Evolutionary conservation across 2,113 vertebrate species (phyloP).

Genomic region (Equus quagga): DNA sequence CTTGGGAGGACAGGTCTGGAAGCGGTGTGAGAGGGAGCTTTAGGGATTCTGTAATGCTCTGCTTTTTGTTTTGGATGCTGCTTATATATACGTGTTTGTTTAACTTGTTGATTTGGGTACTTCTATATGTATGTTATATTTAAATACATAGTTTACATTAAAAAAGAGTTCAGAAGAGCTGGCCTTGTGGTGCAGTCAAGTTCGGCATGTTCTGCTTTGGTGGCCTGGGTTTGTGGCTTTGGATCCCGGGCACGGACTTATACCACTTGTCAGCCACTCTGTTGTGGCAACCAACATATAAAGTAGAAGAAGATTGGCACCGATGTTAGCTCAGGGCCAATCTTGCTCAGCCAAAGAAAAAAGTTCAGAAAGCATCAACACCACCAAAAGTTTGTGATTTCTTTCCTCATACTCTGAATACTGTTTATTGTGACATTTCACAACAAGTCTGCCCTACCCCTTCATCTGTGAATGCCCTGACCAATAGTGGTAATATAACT

Average conservation of each 20-base stretch:
- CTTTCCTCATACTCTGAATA: neutral
- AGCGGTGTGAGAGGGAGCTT: neutral
- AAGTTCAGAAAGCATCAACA: neutral
- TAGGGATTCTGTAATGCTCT: neutral
- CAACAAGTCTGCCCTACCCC: too few species aligned
- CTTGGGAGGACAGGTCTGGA: neutral
- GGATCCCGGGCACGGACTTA: too few species aligned
- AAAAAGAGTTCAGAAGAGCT: too few species aligned
- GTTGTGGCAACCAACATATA: too few species aligned
- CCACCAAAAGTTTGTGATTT: neutral
- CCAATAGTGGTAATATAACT: neutral
- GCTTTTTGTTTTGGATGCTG: neutral
- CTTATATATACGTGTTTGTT: neutral
- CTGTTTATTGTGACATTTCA: neutral
- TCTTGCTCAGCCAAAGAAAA: neutral
- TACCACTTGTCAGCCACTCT: too few species aligned
- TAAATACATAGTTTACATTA: neutral
- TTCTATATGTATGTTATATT: neutral
- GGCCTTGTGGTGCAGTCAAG: too few species aligned
- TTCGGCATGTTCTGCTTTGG: too few species aligned
- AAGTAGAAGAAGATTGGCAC: too few species aligned
- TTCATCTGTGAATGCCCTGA: neutral
- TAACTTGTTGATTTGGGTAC: neutral
- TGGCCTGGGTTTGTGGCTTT: too few species aligned
- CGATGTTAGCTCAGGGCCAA: too few species aligned